Evolutionary conservation across 2,113 vertebrate species (phyloP).

Genomic region (Menura novaehollandiae): DNA sequence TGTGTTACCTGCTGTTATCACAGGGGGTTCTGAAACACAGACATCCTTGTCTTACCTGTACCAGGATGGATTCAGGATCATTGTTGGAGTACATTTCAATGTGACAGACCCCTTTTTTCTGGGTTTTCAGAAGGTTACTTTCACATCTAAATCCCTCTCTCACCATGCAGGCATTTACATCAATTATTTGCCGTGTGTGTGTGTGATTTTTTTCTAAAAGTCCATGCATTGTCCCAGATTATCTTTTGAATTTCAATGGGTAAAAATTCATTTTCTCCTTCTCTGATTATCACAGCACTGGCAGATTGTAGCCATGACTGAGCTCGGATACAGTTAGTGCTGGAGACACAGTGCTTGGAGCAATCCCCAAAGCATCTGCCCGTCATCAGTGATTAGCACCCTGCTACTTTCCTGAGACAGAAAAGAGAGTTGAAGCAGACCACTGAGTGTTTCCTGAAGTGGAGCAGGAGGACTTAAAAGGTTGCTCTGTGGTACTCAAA

Average conservation of each 20-base stretch:
- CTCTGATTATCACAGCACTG: not conserved
- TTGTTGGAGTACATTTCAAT: not conserved
- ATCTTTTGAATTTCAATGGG: not conserved
- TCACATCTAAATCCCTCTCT: not conserved
- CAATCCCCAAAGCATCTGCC: not conserved
- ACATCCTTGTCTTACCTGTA: not conserved
- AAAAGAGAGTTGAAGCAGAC: not conserved
- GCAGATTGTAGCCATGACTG: not conserved
- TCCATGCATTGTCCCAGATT: not conserved
- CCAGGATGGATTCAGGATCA: not conserved
- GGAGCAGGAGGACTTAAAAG: not conserved
- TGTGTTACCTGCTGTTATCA: not conserved
- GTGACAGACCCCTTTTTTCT: not conserved
- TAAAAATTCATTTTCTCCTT: not conserved
- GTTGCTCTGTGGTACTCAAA: not conserved
- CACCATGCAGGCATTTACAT: not conserved
- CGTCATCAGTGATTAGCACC: not conserved
- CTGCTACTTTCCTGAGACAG: not conserved
- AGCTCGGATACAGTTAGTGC: not conserved
- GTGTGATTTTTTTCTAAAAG: not conserved
- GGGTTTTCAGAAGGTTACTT: not conserved
- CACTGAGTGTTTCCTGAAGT: not conserved
- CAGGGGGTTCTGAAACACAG: not conserved
- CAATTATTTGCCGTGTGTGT: not conserved
- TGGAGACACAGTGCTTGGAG: not conserved